Evolutionary conservation across 1,140 invertebrate species (phyloP).

Genomic region (Drosophila gunungcola): DNA sequence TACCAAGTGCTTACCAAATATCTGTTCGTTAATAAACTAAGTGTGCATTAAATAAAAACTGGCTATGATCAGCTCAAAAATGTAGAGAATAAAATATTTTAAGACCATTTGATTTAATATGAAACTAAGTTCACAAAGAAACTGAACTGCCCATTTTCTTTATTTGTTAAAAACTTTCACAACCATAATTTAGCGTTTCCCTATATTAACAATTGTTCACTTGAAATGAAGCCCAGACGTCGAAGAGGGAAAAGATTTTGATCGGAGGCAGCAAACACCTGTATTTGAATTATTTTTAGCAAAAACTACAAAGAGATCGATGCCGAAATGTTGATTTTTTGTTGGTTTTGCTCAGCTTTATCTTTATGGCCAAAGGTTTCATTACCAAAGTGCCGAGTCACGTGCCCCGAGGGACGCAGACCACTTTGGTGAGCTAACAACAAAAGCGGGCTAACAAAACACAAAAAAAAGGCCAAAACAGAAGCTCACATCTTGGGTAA

Average conservation of each 20-base stretch:
- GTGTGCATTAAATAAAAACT: too few relatives aligned
- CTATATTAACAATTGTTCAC: background rate
- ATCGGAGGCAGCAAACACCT: slow-evolving; percentile 15
- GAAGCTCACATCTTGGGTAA: slow-evolving; percentile 34
- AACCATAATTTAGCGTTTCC: background rate
- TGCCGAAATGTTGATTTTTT: slow-evolving; percentile 27
- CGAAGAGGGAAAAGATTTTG: background rate
- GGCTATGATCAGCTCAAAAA: too few relatives aligned
- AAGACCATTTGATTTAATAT: background rate
- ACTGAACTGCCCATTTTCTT: slow-evolving; percentile 2
- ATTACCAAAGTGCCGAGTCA: slow-evolving; percentile 65
- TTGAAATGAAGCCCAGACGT: background rate
- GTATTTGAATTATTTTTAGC: slow-evolving; percentile 61
- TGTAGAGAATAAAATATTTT: too few relatives aligned
- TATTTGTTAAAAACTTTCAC: slow-evolving; percentile 25
- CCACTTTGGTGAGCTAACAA: slow-evolving; percentile 61
- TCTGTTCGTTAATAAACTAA: too few relatives aligned
- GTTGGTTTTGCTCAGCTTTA: slow-evolving; percentile 9
- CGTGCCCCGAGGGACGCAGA: slow-evolving; percentile 59
- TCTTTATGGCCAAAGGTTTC: slow-evolving; percentile 26
- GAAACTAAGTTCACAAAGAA: background rate
- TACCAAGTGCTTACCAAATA: too few relatives aligned
- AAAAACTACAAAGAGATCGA: slow-evolving; percentile 50
- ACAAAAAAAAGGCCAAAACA: slow-evolving; percentile 24
- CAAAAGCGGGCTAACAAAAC: slow-evolving; percentile 49